Evolutionary conservation across 2,113 vertebrate species (phyloP).

Genomic region (human): DNA sequence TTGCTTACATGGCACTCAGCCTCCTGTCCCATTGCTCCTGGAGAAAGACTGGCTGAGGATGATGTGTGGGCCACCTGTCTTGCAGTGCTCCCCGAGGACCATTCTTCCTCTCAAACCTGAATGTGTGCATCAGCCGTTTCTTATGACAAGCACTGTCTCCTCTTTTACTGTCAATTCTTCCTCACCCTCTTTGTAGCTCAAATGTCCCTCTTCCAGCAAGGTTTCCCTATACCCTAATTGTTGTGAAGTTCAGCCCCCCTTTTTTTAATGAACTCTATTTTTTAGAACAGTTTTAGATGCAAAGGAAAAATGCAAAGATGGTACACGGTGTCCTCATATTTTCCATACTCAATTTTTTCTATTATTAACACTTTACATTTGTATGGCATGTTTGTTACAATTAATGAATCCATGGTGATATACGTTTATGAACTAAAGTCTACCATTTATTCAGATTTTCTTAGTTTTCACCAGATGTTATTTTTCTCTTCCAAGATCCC

Average conservation of each 20-base stretch:
- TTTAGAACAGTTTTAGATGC: background rate
- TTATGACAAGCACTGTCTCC: background rate
- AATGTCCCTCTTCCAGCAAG: background rate
- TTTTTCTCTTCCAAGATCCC: background rate
- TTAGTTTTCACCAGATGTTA: background rate
- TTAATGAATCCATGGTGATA: background rate
- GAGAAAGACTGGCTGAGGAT: background rate
- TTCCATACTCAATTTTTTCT: background rate
- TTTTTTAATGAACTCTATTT: background rate
- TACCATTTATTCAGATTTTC: background rate
- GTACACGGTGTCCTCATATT: background rate
- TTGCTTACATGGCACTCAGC: rapidly evolving
- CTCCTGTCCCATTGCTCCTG: background rate
- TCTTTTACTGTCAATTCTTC: too few relatives aligned
- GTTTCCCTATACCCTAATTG: background rate
- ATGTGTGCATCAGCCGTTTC: background rate
- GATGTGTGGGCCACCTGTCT: too few relatives aligned
- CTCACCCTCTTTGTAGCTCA: background rate
- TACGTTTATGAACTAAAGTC: background rate
- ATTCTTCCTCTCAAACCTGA: background rate
- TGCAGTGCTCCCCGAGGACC: background rate
- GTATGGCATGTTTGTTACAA: too few relatives aligned
- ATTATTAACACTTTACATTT: background rate
- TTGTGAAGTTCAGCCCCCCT: background rate
- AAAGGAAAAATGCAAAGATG: background rate